phyloP scores from a whole-genome alignment of 2,113 vertebrate genomes.

The Stigmatopora argus region DNA sequence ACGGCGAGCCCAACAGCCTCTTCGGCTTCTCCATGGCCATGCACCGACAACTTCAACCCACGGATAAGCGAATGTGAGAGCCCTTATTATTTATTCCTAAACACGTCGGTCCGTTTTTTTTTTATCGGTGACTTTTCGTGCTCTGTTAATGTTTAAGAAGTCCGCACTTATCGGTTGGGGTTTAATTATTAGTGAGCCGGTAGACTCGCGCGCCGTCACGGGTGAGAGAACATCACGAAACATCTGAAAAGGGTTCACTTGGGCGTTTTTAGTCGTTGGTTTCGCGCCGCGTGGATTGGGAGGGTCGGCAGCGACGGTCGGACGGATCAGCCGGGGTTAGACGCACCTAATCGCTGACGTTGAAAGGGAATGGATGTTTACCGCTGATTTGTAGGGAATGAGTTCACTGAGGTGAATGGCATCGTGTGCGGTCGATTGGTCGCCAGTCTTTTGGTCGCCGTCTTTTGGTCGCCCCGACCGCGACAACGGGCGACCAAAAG shows the following conservation, averaged over 20 bases:
- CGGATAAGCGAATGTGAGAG: constrained; percentile 82
- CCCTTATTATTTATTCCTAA: background rate
- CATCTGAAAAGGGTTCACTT: background rate
- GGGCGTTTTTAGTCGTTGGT: too few relatives aligned
- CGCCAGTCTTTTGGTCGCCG: too few relatives aligned
- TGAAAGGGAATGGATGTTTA: too few relatives aligned
- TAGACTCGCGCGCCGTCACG: background rate
- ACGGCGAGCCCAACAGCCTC: constrained; percentile 75
- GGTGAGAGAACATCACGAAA: background rate
- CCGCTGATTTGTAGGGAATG: too few relatives aligned
- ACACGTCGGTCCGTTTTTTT: background rate
- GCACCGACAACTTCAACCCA: constrained; percentile 81
- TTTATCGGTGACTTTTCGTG: background rate
- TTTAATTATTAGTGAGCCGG: constrained; percentile 38
- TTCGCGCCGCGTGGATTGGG: too few relatives aligned
- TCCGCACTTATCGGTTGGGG: background rate
- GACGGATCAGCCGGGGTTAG: too few relatives aligned
- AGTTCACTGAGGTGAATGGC: too few relatives aligned
- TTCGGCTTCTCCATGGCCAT: constrained; percentile 94
- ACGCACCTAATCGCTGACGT: too few relatives aligned
- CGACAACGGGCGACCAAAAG: too few relatives aligned
- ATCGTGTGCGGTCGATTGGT: too few relatives aligned
- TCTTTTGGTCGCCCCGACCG: too few relatives aligned
- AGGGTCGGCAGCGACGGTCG: too few relatives aligned
- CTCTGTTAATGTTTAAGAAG: constrained; percentile 21